Evolutionary conservation across 2,888 invertebrate genomes (phyloP), one percentile per base, ranked within the genome.

Genomic region (Patella depressa): DNA sequence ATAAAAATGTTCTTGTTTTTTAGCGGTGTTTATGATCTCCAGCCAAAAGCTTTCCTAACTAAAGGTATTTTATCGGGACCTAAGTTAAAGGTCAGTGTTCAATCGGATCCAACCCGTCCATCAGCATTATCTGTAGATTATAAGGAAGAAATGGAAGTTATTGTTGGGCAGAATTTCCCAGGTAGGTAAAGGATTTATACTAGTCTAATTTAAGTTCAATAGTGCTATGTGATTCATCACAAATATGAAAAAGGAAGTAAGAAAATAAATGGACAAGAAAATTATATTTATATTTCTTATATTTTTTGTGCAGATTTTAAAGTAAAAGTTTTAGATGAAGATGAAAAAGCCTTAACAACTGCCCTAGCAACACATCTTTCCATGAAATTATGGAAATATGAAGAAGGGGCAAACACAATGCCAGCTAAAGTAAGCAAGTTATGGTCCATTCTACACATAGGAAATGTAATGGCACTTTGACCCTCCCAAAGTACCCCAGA

Each of bases 1-100:
- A 45, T 5, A 45, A 45, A 45, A 45, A 45, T 45, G 5, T 45
- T 45, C 9, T 45, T 45, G 45, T 45, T 9, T 84, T 87, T 11
- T 81, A 90, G 91, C 24, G 91, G 91, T 2, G 81, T 85, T 2
- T 90, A 88, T 84, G 89, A 90, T 71, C 83, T 91, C n/a, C 88
- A 89, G 75, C 87, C 90, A 5, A 91, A 90, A 81, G 90, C 89
- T 1, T 87, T 89, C 24, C 76, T 85, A 73, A 77, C 72, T 65
- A 82, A 84, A 70, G 80, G 77, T 34, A 80, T 84, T 9, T 81
- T 88, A 69, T 83, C 82, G 1, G 89, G 90, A 2, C 89, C 90
- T n/a, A 87, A 88, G 71, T 53, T 91, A 12, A 83, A 85, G 59
- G 81, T 91, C 70, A 86, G 84, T 45, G 85, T 91, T 19, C 88